Percentiles rank a stretch among this genome's conserved stretches.
These are phyloP conservation scores for Tineola bisselliella DNA, from an alignment of 2,888 invertebrate genomes.

Conservation along the genomic window DNA sequence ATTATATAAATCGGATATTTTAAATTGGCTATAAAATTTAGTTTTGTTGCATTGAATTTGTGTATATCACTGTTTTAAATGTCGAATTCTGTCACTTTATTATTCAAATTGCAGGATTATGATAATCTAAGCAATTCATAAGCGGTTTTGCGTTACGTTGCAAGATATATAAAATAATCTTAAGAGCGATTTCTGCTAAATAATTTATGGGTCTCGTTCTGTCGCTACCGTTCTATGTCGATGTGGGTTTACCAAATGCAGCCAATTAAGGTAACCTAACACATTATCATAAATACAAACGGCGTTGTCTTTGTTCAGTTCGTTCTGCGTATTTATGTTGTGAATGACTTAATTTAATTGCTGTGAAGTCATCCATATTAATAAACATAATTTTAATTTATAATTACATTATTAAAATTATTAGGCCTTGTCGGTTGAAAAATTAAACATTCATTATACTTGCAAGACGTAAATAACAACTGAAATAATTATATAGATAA, in stretches of 20 bases:
- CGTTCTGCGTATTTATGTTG: constrained; percentile 25
- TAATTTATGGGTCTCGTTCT: constrained; percentile 48
- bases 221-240: constrained; percentile 52
- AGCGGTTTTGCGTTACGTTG: constrained; percentile 39
- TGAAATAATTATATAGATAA: constrained; percentile 22
- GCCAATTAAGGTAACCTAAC: constrained; percentile 31
- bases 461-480: background rate
- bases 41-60: constrained; percentile 30
- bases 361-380: constrained; percentile 18
- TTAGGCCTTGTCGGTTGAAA: no score
- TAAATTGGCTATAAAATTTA: constrained; percentile 35
- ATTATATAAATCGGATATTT: constrained; percentile 11
- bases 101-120: constrained; percentile 63
- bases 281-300: constrained; percentile 34
- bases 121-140: constrained; percentile 54
- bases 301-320: constrained; percentile 26
- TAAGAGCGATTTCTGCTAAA: constrained; percentile 48
- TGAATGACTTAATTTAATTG: constrained; percentile 28
- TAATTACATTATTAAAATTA: background rate
- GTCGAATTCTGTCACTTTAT: constrained; percentile 50
- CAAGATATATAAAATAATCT: constrained; percentile 16
- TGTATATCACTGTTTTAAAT: constrained; percentile 29
- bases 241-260: constrained; percentile 45
- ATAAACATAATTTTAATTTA: background rate
- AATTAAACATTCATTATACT: background rate